Percentiles rank a stretch among this genome's conserved stretches.
Conservation (phyloP, 1,140 invertebrate genomes). For the Drosophila albomicans region DNA sequence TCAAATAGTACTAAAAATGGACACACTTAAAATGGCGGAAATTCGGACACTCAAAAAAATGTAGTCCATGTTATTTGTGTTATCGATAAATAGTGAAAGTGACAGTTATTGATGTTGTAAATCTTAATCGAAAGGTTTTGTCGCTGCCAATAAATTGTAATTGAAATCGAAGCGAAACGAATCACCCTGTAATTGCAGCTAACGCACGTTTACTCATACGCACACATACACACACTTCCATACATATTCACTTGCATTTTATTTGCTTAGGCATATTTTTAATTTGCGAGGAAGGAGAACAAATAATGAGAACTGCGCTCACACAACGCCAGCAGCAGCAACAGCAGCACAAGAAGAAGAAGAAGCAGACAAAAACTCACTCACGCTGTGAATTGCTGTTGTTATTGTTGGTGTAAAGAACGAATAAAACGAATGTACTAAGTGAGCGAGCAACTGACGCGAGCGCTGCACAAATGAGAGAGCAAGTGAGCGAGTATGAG, state of each 20-base stretch:
- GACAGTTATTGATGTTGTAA: neutral
- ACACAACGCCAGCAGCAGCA: constrained; percentile 28
- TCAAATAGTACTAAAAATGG: neutral
- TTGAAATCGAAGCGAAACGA: constrained; percentile 2
- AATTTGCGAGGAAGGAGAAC: constrained; percentile 84
- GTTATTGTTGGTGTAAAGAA: constrained; percentile 7
- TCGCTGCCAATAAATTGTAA: neutral
- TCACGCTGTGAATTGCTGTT: constrained; percentile 18
- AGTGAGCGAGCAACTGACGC: neutral
- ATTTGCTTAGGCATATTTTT: constrained; percentile 83
- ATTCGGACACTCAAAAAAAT: neutral
- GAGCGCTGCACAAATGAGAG: constrained; percentile 23
- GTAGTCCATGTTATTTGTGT: neutral
- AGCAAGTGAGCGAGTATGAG: constrained; percentile 50
- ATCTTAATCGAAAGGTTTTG: neutral
- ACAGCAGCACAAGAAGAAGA: neutral
- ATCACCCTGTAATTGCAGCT: constrained; percentile 63
- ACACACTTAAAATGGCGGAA: neutral
- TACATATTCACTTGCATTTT: constrained; percentile 55
- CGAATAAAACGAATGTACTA: constrained; percentile 25
- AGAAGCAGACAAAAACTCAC: constrained; percentile 25
- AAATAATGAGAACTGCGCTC: constrained; percentile 65
- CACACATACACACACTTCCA: constrained; percentile 25
- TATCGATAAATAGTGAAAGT: neutral
- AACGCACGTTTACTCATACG: constrained; percentile 61